A percentile compares a stretch with the other conserved stretches of the same genome.
phyloP scores from a whole-genome alignment of 2,113 vertebrate species.

The Glaucomys volans region DNA sequence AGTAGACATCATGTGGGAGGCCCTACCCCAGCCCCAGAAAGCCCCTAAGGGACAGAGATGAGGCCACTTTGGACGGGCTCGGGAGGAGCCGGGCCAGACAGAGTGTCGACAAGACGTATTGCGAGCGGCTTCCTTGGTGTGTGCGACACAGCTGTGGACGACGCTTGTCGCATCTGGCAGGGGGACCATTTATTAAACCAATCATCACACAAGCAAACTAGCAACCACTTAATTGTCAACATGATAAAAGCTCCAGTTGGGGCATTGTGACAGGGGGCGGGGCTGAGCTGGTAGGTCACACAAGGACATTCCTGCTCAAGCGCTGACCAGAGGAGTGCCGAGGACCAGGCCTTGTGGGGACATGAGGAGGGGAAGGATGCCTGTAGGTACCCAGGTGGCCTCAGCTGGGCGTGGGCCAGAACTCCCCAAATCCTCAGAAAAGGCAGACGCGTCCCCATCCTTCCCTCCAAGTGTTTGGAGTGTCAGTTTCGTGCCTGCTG shows the following conservation, averaged over 20 bases:
- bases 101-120: constrained; percentile 71
- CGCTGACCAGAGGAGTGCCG: not conserved
- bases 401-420: not conserved
- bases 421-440: not conserved
- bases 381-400: not conserved
- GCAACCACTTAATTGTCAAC: constrained; percentile 73
- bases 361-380: rapidly evolving
- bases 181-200: constrained; percentile 79
- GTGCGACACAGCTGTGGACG: constrained; percentile 74
- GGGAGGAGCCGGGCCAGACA: not conserved
- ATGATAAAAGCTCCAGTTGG: constrained; percentile 49
- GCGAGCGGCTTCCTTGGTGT: constrained; percentile 46
- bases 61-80: not conserved
- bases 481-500: not conserved
- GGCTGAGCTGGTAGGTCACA: not conserved
- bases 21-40: not conserved
- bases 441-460: not conserved
- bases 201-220: constrained; percentile 77
- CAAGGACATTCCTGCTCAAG: not conserved
- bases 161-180: constrained; percentile 68
- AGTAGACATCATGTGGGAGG: not conserved
- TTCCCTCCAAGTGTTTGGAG: not conserved
- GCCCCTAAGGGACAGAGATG: not conserved
- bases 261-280: not conserved
- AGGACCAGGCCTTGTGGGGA: not conserved